phyloP scores from a whole-genome alignment of 1,140 invertebrate species.

The Phortica variegata region DNA sequence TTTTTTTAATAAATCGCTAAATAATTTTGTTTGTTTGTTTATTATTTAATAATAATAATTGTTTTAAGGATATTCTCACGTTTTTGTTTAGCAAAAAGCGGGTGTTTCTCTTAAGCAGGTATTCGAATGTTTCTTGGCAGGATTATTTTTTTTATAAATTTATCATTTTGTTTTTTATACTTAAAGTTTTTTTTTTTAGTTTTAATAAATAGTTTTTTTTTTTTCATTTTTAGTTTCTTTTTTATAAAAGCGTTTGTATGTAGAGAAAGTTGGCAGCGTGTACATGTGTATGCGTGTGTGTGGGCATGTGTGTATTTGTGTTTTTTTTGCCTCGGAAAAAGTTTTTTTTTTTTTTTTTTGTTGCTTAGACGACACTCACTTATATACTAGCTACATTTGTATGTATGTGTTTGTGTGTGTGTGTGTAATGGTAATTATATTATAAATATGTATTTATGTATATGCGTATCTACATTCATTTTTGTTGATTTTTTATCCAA shows the following conservation, averaged over 20 bases:
- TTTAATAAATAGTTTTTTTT: constrained; percentile 40
- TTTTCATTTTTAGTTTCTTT: constrained; percentile 32
- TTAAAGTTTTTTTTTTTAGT: constrained; percentile 34
- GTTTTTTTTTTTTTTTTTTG: constrained; percentile 26
- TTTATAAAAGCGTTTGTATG: constrained; percentile 49
- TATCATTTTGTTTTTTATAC: constrained; percentile 16
- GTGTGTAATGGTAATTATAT: constrained; percentile 52
- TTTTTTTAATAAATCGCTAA: not conserved
- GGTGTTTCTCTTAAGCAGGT: constrained; percentile 56
- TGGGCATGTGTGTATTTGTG: constrained; percentile 9
- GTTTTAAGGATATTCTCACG: constrained; percentile 11
- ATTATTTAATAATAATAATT: constrained; percentile 3
- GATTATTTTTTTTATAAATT: constrained; percentile 47
- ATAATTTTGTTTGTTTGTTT: constrained; percentile 5
- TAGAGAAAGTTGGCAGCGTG: constrained; percentile 7
- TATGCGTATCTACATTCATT: constrained; percentile 24
- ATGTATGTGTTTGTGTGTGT: constrained; percentile 32
- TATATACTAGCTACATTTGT: constrained; percentile 40
- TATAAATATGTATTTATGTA: constrained; percentile 39
- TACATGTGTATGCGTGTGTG: constrained; percentile 9
- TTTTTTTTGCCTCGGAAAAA: constrained; percentile 21
- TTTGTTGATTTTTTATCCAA: constrained; percentile 3
- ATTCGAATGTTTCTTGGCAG: constrained; percentile 56
- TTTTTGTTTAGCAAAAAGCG: constrained; percentile 49
- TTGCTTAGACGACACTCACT: constrained; percentile 50